Evolutionary conservation across 2,113 vertebrate genomes (phyloP), one percentile per base, ranked within the genome.

Genomic region (Catharus minimus): DNA sequence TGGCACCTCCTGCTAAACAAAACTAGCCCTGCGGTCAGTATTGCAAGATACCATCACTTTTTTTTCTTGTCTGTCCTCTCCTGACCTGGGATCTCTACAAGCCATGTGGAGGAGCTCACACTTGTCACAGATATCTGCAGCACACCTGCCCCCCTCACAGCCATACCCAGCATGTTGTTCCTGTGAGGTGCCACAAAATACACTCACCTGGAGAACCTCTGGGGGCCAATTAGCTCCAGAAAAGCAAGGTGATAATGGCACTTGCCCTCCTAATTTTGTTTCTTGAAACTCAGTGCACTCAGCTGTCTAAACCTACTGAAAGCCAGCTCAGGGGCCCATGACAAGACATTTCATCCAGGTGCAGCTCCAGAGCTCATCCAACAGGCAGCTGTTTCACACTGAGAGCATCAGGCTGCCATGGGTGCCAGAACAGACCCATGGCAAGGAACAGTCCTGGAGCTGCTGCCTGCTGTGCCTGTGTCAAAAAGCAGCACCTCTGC

Each of bases 201-300:
- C 55, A 47, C 39, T 79, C 66, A 41, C 19, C 19, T 47, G 50
- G 38, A 41, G 21, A n/a, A 57, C 39, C 22, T 58, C 52, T 32
- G 33, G 75, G 32, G 24, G 14, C 16, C 18, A 74, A 4, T 18
- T 36, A 44, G 13, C n/a, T 55, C 41, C 60, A 61, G 55, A 17
- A 64, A 74, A 82, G 18, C 61, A 53, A 0, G 0, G 8, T 30
- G 33, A 18, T 87, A 65, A 52, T 1, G 2, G 27, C 19, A 75
- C 53, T 86, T 46, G 3, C 26, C 32, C 39, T 75, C 21, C 66
- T 58, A 64, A 36, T 41, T 43, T 36, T 38, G 5, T 17, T n/a
- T 62, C 17, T 61, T 71, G 33, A 71, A 36, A 41, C 24, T 46
- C 13, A 15, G 10, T 12, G 41, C 13, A 43, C 15, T 86, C 71